These are phyloP conservation scores for Calcarius lapponicus DNA, from an alignment of 2,797 vertebrate genomes.

Conservation along the genomic window DNA sequence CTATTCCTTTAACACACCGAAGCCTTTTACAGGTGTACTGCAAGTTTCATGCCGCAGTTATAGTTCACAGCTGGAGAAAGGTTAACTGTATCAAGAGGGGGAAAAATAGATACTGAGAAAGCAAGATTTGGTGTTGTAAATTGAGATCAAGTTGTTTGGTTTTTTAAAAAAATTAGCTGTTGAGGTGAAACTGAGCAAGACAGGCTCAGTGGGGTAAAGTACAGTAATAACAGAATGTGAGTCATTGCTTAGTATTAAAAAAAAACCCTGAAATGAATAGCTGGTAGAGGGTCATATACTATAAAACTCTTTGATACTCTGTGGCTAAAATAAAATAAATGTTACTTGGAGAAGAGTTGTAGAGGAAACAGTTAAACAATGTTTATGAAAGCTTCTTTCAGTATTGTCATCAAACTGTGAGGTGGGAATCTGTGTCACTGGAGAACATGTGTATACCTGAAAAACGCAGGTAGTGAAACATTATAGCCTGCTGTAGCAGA, in stretches of 20 bases:
- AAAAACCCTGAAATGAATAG: neutral
- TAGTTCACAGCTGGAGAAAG: neutral
- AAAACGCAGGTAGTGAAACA: neutral
- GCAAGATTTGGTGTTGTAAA: neutral
- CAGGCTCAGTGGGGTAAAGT: neutral
- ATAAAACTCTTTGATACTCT: neutral
- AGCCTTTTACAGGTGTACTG: fast-evolving
- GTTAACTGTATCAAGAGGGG: fast-evolving
- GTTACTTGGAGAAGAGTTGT: neutral
- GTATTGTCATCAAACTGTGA: neutral
- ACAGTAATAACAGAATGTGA: neutral
- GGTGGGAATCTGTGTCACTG: neutral
- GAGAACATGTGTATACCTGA: neutral
- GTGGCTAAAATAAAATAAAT: neutral
- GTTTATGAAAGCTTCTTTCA: neutral
- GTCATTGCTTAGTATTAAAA: neutral
- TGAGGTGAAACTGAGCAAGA: neutral
- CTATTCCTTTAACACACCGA: neutral
- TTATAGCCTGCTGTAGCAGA: neutral
- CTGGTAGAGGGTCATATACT: neutral
- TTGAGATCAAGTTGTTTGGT: neutral
- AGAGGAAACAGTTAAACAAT: neutral
- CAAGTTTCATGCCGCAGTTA: neutral
- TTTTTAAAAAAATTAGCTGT: neutral
- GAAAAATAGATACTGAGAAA: neutral